Evolutionary conservation across 2,888 invertebrate genomes (phyloP).

Genomic region (Phorcus lineatus): DNA sequence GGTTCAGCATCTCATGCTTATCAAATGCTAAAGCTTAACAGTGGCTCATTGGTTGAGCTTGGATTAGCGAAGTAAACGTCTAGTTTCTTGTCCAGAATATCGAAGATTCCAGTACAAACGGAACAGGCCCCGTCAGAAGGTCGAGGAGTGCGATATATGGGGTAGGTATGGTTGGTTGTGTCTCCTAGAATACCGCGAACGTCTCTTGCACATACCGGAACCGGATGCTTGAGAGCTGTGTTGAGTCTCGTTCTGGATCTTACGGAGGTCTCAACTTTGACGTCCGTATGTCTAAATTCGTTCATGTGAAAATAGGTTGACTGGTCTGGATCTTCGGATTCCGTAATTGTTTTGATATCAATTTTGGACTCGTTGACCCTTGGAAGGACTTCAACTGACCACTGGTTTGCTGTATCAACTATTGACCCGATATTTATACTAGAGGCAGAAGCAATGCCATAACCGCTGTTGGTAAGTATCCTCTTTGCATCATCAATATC

Average conservation of each 20-base stretch:
- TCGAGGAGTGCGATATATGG: conserved; percentile 5
- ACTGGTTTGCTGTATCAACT: not conserved
- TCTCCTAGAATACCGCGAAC: conserved; percentile 11
- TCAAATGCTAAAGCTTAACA: not conserved
- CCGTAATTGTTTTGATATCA: not conserved
- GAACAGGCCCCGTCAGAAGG: not conserved
- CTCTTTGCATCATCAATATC: not conserved
- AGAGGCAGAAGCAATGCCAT: not conserved
- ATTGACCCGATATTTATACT: conserved; percentile 7
- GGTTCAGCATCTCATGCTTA: too few relatives aligned
- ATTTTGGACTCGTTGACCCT: not conserved
- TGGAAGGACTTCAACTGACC: conserved; percentile 10
- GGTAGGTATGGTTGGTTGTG: not conserved
- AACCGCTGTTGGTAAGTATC: not conserved
- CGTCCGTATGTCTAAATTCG: not conserved
- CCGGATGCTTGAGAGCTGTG: not conserved
- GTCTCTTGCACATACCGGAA: not conserved
- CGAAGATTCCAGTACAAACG: conserved; percentile 3
- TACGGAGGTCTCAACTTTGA: not conserved
- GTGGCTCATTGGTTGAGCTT: not conserved
- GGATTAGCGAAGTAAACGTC: conserved; percentile 19
- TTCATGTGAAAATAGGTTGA: conserved; percentile 20
- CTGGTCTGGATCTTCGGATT: not conserved
- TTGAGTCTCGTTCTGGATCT: not conserved
- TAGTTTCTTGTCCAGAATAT: conserved; percentile 14